These are phyloP conservation scores for Parelbella ahira DNA, from an alignment of 2,888 invertebrate species.

Conservation along the genomic window DNA sequence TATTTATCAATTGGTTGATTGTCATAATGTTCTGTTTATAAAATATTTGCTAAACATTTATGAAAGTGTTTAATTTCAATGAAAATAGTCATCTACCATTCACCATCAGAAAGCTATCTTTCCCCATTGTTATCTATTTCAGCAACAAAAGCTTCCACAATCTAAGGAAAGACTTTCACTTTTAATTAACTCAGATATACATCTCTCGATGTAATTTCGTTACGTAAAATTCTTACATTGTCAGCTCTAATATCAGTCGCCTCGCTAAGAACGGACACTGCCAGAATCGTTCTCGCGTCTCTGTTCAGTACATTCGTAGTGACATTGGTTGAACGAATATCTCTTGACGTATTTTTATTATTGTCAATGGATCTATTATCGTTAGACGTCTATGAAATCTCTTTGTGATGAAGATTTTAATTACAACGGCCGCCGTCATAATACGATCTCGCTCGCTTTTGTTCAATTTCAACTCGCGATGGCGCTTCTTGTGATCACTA, in stretches of 20 bases:
- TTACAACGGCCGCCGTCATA: background rate
- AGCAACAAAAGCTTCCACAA: conserved; percentile 5
- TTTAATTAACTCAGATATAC: conserved; percentile 15
- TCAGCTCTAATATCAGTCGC: no score
- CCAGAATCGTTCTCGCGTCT: no score
- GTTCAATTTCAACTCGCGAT: background rate
- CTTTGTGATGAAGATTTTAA: conserved; percentile 6
- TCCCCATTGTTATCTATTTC: conserved; percentile 16
- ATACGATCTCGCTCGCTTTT: background rate
- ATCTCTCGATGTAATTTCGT: conserved; percentile 10
- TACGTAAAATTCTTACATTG: conserved; percentile 12
- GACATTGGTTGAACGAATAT: conserved; percentile 10
- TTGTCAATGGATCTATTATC: conserved; percentile 3
- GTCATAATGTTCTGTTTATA: no score
- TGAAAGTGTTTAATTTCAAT: no score
- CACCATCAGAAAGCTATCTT: no score
- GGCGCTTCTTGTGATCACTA: background rate
- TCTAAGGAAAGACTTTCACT: conserved; percentile 20
- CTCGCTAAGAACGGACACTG: no score
- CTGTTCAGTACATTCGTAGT: conserved; percentile 6
- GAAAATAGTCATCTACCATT: no score
- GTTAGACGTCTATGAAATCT: conserved; percentile 1
- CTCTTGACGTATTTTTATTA: background rate
- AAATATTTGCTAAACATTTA: no score
- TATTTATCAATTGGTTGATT: no score